Base-by-base conservation (phyloP, 2,888 invertebrate species). In the Leptinotarsa peninsularis region DNA sequence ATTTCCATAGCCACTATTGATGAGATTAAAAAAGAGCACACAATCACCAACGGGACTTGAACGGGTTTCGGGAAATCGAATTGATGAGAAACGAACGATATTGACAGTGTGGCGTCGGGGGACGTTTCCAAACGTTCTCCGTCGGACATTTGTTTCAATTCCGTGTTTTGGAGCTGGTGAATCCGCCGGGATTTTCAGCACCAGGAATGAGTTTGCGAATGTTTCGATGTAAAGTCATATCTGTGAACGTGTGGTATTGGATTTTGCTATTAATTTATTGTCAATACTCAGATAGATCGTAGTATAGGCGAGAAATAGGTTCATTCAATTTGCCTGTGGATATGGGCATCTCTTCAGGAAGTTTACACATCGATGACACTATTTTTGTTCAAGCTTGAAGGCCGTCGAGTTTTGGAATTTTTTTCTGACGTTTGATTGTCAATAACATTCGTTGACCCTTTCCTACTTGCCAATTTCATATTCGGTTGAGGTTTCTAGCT, bases 1-100 rank as follows among this genome's bases (percentile, higher is more conserved):
- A 86, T 89, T 73, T 85, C 88, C 43, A 87, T 89, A 75, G 86
- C 88, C 5, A 89, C 89, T 14, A 88, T 89, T 75, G 88, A 88
- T 72, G 88, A 88, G 79, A 85, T 88, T 71, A 88, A 87, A 82
- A 88, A 87, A 74, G 88, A 88, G 73, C 87, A 87, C 72, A 78
- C 85, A 23, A 85, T 87, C 66, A 83, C 83, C 68, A 86, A 86
- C 74, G 86, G 86, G 75, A 84, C 84, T 73, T 86, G 85, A 85
- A 76, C 58, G 50, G 72, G 33, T 21, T 71, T 75, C 71, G 60
- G 71, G 71, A 49, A 69, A 73, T 49, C 17, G 23, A 52, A 60
- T 49, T 50, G 54, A 67, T 54, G 14, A 60, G 27, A 67, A 33
- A 66, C 63, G 74, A 73, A 70, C 73, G n/a, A 52, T 78, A 72